Conservation (phyloP, 2,113 vertebrate genomes). For the Istiophorus platypterus region DNA sequence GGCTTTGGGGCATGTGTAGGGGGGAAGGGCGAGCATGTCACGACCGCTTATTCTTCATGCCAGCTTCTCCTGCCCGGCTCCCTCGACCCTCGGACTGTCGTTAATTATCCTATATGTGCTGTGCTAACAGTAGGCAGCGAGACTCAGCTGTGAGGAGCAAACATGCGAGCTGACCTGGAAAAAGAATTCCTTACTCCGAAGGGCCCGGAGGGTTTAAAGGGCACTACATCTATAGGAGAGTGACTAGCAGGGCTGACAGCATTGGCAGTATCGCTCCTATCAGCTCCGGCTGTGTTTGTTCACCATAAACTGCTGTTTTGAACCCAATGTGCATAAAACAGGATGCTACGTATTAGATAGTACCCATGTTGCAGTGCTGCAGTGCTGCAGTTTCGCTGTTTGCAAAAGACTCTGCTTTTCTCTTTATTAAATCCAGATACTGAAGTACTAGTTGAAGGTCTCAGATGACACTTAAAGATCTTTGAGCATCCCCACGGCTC, state of each 20-base stretch:
- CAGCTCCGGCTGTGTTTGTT: slow-evolving; percentile 21
- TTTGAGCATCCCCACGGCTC: slow-evolving; percentile 40
- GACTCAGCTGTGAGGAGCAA: slow-evolving; percentile 74
- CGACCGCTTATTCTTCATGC: slow-evolving; percentile 45
- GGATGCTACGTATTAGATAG: background rate
- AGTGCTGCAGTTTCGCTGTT: background rate
- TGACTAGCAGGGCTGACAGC: slow-evolving; percentile 29
- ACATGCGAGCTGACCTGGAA: slow-evolving; percentile 82
- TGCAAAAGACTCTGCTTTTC: background rate
- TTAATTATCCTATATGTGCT: slow-evolving; percentile 68
- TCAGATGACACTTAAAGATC: slow-evolving; percentile 46
- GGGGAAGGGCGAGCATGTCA: slow-evolving; percentile 50
- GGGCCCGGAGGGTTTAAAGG: slow-evolving; percentile 58
- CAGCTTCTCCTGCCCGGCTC: slow-evolving; percentile 52
- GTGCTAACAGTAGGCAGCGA: slow-evolving; percentile 44
- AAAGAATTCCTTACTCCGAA: slow-evolving; percentile 55
- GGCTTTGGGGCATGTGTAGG: slow-evolving; percentile 46
- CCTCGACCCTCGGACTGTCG: slow-evolving; percentile 48
- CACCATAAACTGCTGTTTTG: slow-evolving; percentile 27
- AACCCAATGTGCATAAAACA: background rate
- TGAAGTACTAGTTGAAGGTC: slow-evolving; percentile 31
- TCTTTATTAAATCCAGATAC: slow-evolving; percentile 28
- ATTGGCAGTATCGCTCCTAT: slow-evolving; percentile 20
- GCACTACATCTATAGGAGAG: slow-evolving; percentile 22
- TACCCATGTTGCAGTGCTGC: background rate